phyloP scores from a whole-genome alignment of 1,140 invertebrate species.

The Plectus sambesii region DNA sequence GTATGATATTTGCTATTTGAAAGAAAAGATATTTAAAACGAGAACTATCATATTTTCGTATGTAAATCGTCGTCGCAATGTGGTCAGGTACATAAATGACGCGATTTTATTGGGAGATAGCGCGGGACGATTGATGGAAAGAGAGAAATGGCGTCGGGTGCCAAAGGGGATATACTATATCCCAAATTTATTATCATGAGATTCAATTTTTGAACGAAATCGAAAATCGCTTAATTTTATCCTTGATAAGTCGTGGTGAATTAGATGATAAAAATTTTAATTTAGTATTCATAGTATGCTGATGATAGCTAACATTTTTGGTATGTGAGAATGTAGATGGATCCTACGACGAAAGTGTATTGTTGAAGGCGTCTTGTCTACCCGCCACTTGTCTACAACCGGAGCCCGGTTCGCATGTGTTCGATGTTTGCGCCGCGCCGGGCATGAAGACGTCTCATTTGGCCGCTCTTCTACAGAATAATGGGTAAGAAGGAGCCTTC shows the following conservation, averaged over 20 bases:
- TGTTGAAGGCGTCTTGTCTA: conserved; percentile 84
- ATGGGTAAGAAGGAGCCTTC: conserved; percentile 54
- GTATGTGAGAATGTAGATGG: conserved; percentile 5
- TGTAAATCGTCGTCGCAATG: no score
- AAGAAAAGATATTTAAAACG: conserved; percentile 18
- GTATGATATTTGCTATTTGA: conserved; percentile 50
- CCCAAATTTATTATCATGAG: no score
- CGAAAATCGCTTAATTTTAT: no score
- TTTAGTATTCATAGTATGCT: conserved; percentile 2
- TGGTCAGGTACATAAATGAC: no score
- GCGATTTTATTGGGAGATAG: no score
- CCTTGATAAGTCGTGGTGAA: no score
- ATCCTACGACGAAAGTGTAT: background rate
- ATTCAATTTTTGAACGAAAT: no score
- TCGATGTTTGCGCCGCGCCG: conserved; percentile 89
- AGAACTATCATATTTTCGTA: no score
- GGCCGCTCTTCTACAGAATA: conserved; percentile 67
- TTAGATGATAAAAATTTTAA: conserved; percentile 11
- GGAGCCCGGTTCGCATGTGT: conserved; percentile 53
- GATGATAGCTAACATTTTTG: conserved; percentile 6
- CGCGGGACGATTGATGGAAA: no score
- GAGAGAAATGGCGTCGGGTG: no score
- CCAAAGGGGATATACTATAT: no score
- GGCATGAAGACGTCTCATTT: conserved; percentile 87
- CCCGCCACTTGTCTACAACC: conserved; percentile 64